Percentiles rank a stretch among this genome's conserved stretches.
Conservation (phyloP, 2,888 invertebrate species). For the Malthinus seriepunctatus region DNA sequence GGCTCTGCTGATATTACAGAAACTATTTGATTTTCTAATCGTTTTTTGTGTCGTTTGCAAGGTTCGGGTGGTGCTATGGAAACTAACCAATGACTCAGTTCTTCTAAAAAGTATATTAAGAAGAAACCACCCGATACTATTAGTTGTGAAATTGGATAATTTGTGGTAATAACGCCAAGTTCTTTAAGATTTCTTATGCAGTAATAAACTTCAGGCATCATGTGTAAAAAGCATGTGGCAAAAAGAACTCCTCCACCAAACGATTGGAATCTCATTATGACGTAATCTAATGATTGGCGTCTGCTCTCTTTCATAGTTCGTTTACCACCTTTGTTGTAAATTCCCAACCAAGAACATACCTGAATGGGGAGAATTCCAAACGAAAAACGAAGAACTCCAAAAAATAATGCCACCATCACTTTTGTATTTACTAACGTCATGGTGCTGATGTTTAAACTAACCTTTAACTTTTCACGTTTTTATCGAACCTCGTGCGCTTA, state of each 20-base stretch:
- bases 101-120: constrained; percentile 72
- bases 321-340: constrained; percentile 46
- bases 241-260: constrained; percentile 82
- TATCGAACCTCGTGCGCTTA: neutral
- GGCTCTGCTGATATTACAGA: no score
- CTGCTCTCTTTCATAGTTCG: constrained; percentile 45
- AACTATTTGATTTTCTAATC: neutral
- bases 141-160: constrained; percentile 59
- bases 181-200: constrained; percentile 49
- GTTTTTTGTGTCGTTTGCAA: constrained; percentile 2
- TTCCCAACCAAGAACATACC: constrained; percentile 50
- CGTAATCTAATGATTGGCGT: constrained; percentile 46
- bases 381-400: constrained; percentile 55
- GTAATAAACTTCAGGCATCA: constrained; percentile 77
- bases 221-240: constrained; percentile 76
- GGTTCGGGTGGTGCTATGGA: constrained; percentile 40
- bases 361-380: constrained; percentile 59
- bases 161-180: constrained; percentile 60
- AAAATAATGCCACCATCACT: constrained; percentile 55
- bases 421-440: constrained; percentile 56
- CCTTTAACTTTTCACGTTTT: neutral
- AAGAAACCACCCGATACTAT: constrained; percentile 72
- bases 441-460: neutral
- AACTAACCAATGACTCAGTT: constrained; percentile 63
- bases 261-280: constrained; percentile 52